These are phyloP conservation scores for Cebidichthys violaceus DNA, from an alignment of 2,113 vertebrate genomes.

Conservation along the genomic window DNA sequence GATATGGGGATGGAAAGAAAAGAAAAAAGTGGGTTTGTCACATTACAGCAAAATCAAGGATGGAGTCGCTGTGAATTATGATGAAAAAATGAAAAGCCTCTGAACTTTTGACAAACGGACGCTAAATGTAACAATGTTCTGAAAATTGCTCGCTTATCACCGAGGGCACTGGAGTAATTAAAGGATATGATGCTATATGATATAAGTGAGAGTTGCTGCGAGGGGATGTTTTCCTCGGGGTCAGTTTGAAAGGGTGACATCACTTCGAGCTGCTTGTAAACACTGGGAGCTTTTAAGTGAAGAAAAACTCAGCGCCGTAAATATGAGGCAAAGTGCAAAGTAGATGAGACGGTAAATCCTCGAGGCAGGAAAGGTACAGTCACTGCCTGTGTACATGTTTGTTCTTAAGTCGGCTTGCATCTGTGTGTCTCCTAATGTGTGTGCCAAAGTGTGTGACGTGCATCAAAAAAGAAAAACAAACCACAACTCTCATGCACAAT, in stretches of 20 bases:
- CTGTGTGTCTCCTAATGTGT: background rate
- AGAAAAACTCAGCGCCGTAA: conserved; percentile 28
- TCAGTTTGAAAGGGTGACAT: conserved; percentile 63
- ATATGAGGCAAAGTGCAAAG: conserved; percentile 37
- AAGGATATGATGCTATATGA: conserved; percentile 56
- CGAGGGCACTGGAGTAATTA: conserved; percentile 69
- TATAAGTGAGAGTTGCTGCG: conserved; percentile 61
- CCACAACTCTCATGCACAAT: conserved; percentile 32
- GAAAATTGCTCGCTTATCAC: conserved; percentile 71
- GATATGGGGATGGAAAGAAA: conserved; percentile 6
- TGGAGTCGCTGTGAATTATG: background rate
- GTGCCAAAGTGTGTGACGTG: conserved; percentile 1
- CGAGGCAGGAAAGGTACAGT: conserved; percentile 23
- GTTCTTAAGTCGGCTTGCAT: background rate
- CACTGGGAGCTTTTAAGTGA: conserved; percentile 45
- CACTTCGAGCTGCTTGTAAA: conserved; percentile 44
- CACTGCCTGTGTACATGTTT: conserved; percentile 3
- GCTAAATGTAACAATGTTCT: conserved; percentile 50
- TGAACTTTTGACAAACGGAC: conserved; percentile 40
- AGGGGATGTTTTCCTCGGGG: conserved; percentile 56
- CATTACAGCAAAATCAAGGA: conserved; percentile 31
- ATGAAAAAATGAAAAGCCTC: conserved; percentile 20
- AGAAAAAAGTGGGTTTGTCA: conserved; percentile 2
- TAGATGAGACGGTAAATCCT: conserved; percentile 42
- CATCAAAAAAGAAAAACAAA: conserved; percentile 7